Conservation (phyloP, 2,888 invertebrate species). For the Phortica okadai region DNA sequence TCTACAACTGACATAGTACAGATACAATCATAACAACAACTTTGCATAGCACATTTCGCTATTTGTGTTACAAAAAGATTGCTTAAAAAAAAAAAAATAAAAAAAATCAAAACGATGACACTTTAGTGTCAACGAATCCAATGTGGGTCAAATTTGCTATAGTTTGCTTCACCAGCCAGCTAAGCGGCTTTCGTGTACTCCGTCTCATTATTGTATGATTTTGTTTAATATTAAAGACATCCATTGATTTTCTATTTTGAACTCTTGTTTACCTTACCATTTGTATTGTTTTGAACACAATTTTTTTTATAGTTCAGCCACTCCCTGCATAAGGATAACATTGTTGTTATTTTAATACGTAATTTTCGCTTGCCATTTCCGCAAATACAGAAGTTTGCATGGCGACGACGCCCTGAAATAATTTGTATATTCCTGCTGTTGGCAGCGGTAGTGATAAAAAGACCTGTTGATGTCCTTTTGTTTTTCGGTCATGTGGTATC, state of each 20-base stretch:
- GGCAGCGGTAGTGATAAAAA: too few relatives aligned
- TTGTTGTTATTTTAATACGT: too few relatives aligned
- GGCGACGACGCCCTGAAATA: too few relatives aligned
- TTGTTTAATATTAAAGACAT: background rate
- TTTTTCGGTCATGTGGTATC: too few relatives aligned
- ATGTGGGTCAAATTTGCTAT: constrained; percentile 28
- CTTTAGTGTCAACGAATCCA: constrained; percentile 29
- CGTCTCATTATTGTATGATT: constrained; percentile 17
- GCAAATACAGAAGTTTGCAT: too few relatives aligned
- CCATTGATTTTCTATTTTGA: background rate
- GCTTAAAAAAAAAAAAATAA: background rate
- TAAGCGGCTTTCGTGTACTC: constrained; percentile 7
- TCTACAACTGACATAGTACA: too few relatives aligned
- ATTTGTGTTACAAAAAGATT: background rate
- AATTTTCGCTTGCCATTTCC: too few relatives aligned
- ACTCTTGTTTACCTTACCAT: background rate
- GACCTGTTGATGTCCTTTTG: too few relatives aligned
- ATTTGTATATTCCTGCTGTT: too few relatives aligned
- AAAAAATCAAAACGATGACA: constrained; percentile 14
- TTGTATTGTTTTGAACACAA: background rate
- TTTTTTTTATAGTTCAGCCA: background rate
- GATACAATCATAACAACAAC: too few relatives aligned
- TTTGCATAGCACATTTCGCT: too few relatives aligned
- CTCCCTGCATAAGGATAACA: too few relatives aligned
- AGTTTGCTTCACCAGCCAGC: background rate